Base-by-base conservation (phyloP, 2,797 vertebrate genomes). In the Danio aesculapii region DNA sequence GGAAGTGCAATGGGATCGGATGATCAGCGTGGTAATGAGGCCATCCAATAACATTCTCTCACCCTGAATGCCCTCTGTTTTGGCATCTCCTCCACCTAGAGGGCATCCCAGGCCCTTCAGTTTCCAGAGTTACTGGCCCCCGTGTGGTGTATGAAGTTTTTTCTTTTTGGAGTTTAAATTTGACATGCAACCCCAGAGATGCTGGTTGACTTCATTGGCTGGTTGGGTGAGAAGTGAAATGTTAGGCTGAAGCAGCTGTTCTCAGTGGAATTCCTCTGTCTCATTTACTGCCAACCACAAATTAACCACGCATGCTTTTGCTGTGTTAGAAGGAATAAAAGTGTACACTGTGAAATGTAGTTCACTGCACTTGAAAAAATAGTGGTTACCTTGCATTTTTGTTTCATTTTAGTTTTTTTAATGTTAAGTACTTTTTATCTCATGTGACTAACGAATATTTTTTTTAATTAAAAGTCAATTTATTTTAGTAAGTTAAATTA, bases 241-340 rank as follows among this genome's bases (percentile, higher is more conserved):
- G 90, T 90, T 91, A 93, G 91, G 86, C 85, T 89, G 83, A 89
- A 89, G 86, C 90, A 88, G 88, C 88, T 89, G 90, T 89, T 88
- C 88, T 75, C 61, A 78, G 81, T 88, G 87, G 83, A 88, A 83
- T 86, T 89, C 86, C 80, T 77, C 87, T 89, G 89, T 90, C 88
- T 85, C 73, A 87, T 76, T 84, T 76, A 82, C 85, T 91, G 88
- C 91, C 92, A 90, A 83, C 80, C 79, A 88, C 84, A 87, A 91
- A 91, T 93, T 91, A 92, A 88, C 68, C 85, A 88, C 86, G 84
- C 86, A 89, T 88, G 86, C 87, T 87, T 89, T 81, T 41, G 9
- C 64, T 19, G 13, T 75, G 57, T 69, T 84, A 75, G 44, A 83
- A 81, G 75, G 30, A 75, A 83, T 84, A 68, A 82, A 58, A 78